Evolutionary conservation across 2,113 vertebrate species (phyloP), one percentile per base, ranked within the genome.

Genomic region (Parotia lawesii): DNA sequence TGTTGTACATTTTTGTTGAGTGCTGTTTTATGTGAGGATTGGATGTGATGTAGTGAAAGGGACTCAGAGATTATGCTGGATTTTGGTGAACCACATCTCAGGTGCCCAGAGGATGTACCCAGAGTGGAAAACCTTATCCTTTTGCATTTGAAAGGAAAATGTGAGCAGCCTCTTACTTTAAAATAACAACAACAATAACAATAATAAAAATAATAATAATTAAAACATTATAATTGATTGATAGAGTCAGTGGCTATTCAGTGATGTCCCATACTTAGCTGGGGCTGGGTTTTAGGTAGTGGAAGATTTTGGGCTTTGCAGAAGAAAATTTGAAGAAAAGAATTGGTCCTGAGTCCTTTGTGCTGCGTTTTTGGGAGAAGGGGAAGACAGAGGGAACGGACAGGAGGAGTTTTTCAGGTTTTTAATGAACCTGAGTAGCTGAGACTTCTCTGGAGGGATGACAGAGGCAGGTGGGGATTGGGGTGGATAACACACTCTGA

Each of bases 401-500:
- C 19, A 58, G 6, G n/a, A 85, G 37, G 23, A 83, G 9, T 65
- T 96, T 50, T 83, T 42, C 9, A 65, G 44, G 24, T 28, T 87
- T 87, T 72, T 69, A 17, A 20, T 53, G 35, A n/a, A 61, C 38
- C 38, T 38, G 38, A 45, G 37, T 31, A 40, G 10, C 11, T 27
- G 31, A 53, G 74, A 48, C 11, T 80, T 81, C 15, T 53, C 4
- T 40, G 57, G 38, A 71, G 33, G 64, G 38, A 2, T 21, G 60
- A 11, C 64, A 64, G 67, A 65, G n/a, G n/a, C 67, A 64, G 29
- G 8, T 1, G 3, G 28, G 27, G 12, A 6, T 2, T 47, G 61
- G 48, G 44, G 28, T 35, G 45, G 38, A 4, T 74, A 8, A n/a
- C 1, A 1, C 0, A 1, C 24, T 48, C 33, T 0, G 2, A 61